These are phyloP conservation scores for Dicentrarchus labrax DNA, from an alignment of 2,113 vertebrate genomes.

Conservation along the genomic window DNA sequence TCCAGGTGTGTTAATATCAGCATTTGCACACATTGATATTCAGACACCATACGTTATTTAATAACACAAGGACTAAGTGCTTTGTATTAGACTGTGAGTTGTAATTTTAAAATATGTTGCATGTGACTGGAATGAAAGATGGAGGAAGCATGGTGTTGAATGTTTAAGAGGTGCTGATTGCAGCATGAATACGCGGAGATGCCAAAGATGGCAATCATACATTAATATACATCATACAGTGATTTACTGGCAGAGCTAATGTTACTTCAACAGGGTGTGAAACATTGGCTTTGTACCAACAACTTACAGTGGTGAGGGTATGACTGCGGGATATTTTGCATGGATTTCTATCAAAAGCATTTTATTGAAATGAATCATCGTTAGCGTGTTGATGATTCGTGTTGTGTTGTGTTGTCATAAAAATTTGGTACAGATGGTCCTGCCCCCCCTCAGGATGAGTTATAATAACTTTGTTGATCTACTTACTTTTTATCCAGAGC, in stretches of 20 bases:
- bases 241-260: conserved; percentile 2
- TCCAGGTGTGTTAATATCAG: conserved; percentile 10
- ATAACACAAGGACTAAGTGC: conserved; percentile 4
- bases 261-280: conserved; percentile 1
- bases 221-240: background rate
- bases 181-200: background rate
- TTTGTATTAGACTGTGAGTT: conserved; percentile 23
- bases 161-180: conserved; percentile 10
- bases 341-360: background rate
- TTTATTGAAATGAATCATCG: background rate
- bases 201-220: background rate
- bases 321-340: background rate
- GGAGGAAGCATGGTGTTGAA: background rate
- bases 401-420: background rate
- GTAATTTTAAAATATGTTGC: conserved; percentile 16
- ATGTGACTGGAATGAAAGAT: conserved; percentile 14
- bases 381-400: no score
- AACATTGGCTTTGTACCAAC: background rate
- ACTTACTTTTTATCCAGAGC: no score
- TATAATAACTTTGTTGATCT: no score
- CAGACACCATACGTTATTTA: conserved; percentile 2
- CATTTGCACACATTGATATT: conserved; percentile 23
- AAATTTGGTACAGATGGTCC: no score
- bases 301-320: background rate
- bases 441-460: no score